Conservation (phyloP, 2,797 vertebrate species). For the Nyctalus aviator region DNA sequence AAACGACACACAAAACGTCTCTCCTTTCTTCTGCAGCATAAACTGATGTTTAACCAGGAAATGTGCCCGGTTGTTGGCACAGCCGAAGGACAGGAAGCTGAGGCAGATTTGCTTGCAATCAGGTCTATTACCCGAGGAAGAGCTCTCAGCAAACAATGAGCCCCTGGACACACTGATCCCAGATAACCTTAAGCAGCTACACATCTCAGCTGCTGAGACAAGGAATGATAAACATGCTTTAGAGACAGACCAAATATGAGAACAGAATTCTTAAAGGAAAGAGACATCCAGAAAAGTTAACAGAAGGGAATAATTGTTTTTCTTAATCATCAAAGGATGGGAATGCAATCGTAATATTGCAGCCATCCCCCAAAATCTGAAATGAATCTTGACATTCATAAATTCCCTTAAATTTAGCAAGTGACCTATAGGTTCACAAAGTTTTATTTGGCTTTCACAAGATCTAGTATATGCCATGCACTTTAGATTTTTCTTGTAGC, state of each 20-base stretch:
- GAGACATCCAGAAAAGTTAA: background rate
- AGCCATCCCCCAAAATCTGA: background rate
- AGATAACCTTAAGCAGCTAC: background rate
- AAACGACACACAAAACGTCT: background rate
- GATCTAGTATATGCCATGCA: background rate
- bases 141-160: background rate
- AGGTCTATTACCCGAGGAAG: background rate
- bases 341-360: background rate
- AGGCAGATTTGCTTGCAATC: background rate
- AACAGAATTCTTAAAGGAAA: background rate
- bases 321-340: conserved; percentile 8
- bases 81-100: background rate
- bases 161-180: background rate
- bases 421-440: background rate
- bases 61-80: background rate
- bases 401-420: background rate
- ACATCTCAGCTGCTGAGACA: background rate
- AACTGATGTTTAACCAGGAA: background rate
- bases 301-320: background rate
- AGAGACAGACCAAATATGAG: background rate
- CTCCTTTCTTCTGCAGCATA: background rate
- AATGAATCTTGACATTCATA: background rate
- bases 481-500: background rate
- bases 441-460: background rate
- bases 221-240: background rate